Percentiles rank a stretch among this genome's conserved stretches.
These are phyloP conservation scores for Montipora capitata DNA, from an alignment of 92 coral and sea anemone genomes.

Conservation along the genomic window DNA sequence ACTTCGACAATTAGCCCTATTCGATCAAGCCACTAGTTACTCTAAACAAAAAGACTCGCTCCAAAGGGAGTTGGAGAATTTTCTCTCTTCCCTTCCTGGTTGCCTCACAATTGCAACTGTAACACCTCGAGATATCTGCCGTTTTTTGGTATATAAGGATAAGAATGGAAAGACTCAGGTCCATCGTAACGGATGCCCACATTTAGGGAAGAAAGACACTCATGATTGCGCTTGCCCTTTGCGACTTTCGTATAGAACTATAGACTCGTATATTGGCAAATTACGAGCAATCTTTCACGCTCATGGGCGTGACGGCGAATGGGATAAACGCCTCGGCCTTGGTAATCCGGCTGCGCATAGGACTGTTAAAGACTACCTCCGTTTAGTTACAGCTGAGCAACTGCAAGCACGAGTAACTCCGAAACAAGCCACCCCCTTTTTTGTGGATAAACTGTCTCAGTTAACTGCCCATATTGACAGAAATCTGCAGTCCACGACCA, in stretches of 20 bases:
- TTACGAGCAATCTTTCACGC: slow-evolving; percentile 44
- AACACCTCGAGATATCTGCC: slow-evolving; percentile 51
- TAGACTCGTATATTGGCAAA: slow-evolving; percentile 33
- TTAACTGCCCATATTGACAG: too few relatives aligned
- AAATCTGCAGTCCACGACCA: too few relatives aligned
- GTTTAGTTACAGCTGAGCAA: slow-evolving; percentile 6
- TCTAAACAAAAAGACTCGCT: slow-evolving; percentile 10
- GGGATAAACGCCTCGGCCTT: slow-evolving; percentile 34
- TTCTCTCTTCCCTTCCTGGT: slow-evolving; percentile 24
- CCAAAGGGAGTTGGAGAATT: slow-evolving; percentile 31
- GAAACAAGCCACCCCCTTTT: slow-evolving; percentile 37
- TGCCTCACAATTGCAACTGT: background rate
- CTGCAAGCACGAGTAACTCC: too few relatives aligned
- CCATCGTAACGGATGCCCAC: slow-evolving; percentile 28
- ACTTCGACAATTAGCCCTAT: slow-evolving; percentile 1
- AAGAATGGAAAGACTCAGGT: slow-evolving; percentile 38
- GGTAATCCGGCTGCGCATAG: slow-evolving; percentile 59
- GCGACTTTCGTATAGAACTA: too few relatives aligned
- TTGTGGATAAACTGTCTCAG: slow-evolving; percentile 8
- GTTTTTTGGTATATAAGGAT: slow-evolving; percentile 51
- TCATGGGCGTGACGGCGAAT: slow-evolving; percentile 35
- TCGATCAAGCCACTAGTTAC: slow-evolving; percentile 1
- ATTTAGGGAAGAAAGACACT: slow-evolving; percentile 21
- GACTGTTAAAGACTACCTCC: slow-evolving; percentile 18
- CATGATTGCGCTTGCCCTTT: slow-evolving; percentile 6